Evolutionary conservation across 2,888 invertebrate genomes (phyloP).

Genomic region (Drosophila picticornis): DNA sequence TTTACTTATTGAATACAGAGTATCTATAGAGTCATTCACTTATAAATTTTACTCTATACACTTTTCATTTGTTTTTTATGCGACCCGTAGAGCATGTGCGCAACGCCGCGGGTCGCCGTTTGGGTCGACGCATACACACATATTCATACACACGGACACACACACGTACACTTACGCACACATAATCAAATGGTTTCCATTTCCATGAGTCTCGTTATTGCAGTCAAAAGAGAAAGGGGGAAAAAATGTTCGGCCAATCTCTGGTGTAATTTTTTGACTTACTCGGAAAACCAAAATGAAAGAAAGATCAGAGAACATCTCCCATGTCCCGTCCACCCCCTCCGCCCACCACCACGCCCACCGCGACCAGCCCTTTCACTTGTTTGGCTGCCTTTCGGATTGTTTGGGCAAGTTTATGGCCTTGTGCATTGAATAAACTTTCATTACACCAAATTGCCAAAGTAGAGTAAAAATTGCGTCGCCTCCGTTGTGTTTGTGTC

Average conservation of each 20-base stretch:
- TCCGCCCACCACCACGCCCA: accelerated
- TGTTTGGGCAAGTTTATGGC: slow-evolving; percentile 61
- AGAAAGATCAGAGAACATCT: slow-evolving; percentile 22
- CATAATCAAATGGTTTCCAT: slow-evolving; percentile 47
- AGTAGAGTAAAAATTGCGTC: slow-evolving; percentile 43
- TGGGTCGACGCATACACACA: slow-evolving; percentile 13
- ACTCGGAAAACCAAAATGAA: slow-evolving; percentile 26
- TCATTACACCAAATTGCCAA: slow-evolving; percentile 45
- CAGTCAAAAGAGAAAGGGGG: slow-evolving; percentile 8
- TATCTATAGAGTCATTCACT: slow-evolving; percentile 8
- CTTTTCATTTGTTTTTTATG: slow-evolving; percentile 34
- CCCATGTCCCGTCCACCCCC: not conserved
- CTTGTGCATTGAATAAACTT: slow-evolving; percentile 62
- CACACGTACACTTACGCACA: slow-evolving; percentile 13
- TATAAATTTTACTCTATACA: not conserved
- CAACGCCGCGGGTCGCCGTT: slow-evolving; percentile 23
- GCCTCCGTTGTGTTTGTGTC: slow-evolving; percentile 4
- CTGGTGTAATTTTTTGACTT: slow-evolving; percentile 59
- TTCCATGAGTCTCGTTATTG: slow-evolving; percentile 48
- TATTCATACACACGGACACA: not conserved
- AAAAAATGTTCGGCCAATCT: slow-evolving; percentile 39
- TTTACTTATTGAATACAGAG: slow-evolving; percentile 7
- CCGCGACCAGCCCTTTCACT: slow-evolving; percentile 9
- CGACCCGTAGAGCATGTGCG: slow-evolving; percentile 27
- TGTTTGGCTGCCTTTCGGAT: slow-evolving; percentile 27